These are phyloP conservation scores for Rhyacophila brunnea DNA, from an alignment of 1,140 invertebrate genomes.

Conservation along the genomic window DNA sequence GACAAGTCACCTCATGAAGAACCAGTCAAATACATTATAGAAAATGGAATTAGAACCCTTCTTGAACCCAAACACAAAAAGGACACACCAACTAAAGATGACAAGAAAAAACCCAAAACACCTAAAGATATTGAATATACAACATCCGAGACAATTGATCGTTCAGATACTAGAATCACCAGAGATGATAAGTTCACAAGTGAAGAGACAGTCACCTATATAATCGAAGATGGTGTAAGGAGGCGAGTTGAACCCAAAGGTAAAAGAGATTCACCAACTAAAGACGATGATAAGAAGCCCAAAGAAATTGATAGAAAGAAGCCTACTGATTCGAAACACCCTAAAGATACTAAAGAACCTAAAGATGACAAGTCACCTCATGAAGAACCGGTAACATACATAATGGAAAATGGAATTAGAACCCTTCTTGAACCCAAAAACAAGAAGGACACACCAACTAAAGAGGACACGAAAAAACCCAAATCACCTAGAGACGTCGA, in stretches of 20 bases:
- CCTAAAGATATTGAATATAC: not conserved
- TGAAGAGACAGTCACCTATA: not conserved
- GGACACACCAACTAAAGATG: not conserved
- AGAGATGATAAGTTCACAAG: not conserved
- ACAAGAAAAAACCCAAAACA: not conserved
- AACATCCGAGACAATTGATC: not conserved
- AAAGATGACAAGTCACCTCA: not conserved
- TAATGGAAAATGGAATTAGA: slow-evolving; percentile 22
- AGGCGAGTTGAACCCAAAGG: not conserved
- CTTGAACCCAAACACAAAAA: slow-evolving; percentile 6
- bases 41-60: slow-evolving; percentile 17
- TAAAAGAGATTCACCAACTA: not conserved
- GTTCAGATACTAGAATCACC: not conserved
- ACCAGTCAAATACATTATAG: slow-evolving; percentile 13
- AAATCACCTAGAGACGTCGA: not conserved
- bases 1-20: slow-evolving; percentile 4
- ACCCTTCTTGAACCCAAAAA: slow-evolving; percentile 11
- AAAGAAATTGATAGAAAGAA: too few relatives aligned
- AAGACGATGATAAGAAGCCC: not conserved
- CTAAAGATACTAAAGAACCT: not conserved
- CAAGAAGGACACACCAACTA: not conserved
- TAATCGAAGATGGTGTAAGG: not conserved
- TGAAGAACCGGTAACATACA: slow-evolving; percentile 14
- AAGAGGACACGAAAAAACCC: not conserved
- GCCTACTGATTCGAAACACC: not conserved